phyloP scores from a whole-genome alignment of 2,113 vertebrate species.

The Hucho hucho region DNA sequence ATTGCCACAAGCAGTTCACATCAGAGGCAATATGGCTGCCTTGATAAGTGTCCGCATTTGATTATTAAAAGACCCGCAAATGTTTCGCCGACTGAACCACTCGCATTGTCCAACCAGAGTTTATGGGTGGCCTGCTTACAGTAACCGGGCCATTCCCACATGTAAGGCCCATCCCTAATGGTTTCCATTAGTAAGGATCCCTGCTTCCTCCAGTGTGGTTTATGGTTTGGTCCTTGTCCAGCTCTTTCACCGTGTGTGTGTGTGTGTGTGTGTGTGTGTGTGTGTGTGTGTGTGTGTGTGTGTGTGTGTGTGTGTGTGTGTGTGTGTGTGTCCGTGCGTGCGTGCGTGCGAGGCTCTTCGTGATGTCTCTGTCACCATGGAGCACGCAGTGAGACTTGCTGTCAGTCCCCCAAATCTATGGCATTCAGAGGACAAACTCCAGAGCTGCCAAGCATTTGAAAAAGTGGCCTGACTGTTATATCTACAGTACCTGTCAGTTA shows the following conservation, averaged over 20 bases:
- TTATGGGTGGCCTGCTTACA: constrained; percentile 20
- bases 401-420: neutral
- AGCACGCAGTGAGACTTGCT: neutral
- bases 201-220: neutral
- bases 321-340: neutral
- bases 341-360: neutral
- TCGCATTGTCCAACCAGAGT: neutral
- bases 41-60: neutral
- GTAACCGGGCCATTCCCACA: constrained; percentile 12
- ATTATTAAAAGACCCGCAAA: constrained; percentile 9
- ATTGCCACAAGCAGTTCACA: neutral
- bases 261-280: neutral
- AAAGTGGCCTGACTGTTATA: neutral
- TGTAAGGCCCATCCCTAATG: constrained; percentile 11
- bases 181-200: neutral
- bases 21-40: constrained; percentile 4
- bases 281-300: too few relatives aligned
- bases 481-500: neutral
- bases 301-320: neutral
- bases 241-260: too few relatives aligned
- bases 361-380: neutral
- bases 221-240: constrained; percentile 15
- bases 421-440: neutral
- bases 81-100: neutral
- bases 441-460: neutral